Conservation (phyloP, 2,113 vertebrate genomes). For the Austrofundulus limnaeus region DNA sequence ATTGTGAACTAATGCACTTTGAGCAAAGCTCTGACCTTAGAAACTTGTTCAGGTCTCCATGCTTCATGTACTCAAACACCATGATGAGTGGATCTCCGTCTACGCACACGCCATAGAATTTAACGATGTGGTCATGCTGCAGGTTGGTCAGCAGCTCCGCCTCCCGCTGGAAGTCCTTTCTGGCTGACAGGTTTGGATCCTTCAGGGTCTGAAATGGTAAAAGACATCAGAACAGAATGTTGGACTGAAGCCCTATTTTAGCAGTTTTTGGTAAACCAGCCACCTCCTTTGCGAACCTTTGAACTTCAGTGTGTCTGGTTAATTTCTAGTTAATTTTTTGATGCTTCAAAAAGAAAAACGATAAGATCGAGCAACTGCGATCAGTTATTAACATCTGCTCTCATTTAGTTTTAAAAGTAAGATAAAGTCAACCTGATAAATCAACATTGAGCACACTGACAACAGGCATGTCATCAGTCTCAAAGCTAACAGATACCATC, state of each 20-base stretch:
- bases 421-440: too few species aligned
- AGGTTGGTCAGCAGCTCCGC: conserved; percentile 97
- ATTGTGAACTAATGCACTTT: not conserved
- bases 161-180: conserved; percentile 98
- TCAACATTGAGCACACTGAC: too few species aligned
- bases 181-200: conserved; percentile 91
- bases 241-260: not conserved
- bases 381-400: too few species aligned
- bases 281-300: not conserved
- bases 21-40: conserved; percentile 81
- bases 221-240: not conserved
- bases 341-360: too few species aligned
- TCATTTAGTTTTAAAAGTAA: too few species aligned
- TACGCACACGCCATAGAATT: conserved; percentile 94
- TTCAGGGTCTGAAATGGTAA: conserved; percentile 86
- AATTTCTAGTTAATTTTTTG: too few species aligned
- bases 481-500: too few species aligned
- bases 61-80: conserved; percentile 99
- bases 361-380: too few species aligned
- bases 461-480: too few species aligned
- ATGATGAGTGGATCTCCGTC: conserved; percentile 98
- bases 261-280: not conserved
- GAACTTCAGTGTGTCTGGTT: too few species aligned
- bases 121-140: conserved; percentile 97
- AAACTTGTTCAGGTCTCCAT: conserved; percentile 98